Conservation (phyloP, 2,797 vertebrate species). For the Aulostomus chinensis region DNA sequence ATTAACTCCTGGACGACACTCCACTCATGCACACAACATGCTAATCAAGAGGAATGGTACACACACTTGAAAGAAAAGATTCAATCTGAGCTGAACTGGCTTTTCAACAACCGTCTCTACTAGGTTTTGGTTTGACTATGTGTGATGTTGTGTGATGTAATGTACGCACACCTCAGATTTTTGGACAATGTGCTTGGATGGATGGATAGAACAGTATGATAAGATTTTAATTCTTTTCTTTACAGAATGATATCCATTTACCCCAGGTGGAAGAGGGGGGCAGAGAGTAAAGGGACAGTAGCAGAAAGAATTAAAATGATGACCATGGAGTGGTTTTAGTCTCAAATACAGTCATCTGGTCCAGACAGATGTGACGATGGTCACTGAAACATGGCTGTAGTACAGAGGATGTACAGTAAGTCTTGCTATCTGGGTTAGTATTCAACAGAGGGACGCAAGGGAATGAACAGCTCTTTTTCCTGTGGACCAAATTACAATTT, state of each 20-base stretch:
- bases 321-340: conserved; percentile 60
- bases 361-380: conserved; percentile 60
- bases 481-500: not conserved
- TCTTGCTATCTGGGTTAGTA: conserved; percentile 60
- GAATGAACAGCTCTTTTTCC: conserved; percentile 74
- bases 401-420: conserved; percentile 46
- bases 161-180: conserved; percentile 27
- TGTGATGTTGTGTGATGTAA: not conserved
- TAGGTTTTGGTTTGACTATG: conserved; percentile 3
- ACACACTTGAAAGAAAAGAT: conserved; percentile 55
- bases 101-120: not conserved
- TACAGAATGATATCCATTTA: conserved; percentile 29
- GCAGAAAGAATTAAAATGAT: conserved; percentile 69
- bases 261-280: conserved; percentile 36
- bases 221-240: conserved; percentile 67
- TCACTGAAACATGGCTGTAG: conserved; percentile 51
- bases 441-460: conserved; percentile 67
- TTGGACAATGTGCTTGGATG: conserved; percentile 34
- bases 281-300: conserved; percentile 47
- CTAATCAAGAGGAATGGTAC: conserved; percentile 90
- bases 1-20: conserved; percentile 41
- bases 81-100: conserved; percentile 32
- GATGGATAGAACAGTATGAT: conserved; percentile 66
- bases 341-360: conserved; percentile 55
- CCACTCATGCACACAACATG: conserved; percentile 57